Evolutionary conservation across 2,797 vertebrate genomes (phyloP).

Genomic region (Anniella stebbinsi): DNA sequence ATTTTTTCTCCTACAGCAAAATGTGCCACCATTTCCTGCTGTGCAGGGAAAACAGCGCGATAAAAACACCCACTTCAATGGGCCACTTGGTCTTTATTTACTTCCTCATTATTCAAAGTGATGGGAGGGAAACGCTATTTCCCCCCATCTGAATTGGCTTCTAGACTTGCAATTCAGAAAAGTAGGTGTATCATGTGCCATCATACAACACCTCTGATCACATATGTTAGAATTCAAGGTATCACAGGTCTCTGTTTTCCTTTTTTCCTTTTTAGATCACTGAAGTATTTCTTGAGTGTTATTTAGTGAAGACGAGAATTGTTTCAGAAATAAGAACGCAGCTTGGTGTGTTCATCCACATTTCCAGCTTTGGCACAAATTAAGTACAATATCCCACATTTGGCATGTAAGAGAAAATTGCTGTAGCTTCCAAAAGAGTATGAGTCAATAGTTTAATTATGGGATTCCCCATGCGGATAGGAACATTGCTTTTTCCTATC

Average conservation of each 20-base stretch:
- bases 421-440: conserved; percentile 32
- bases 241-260: not conserved
- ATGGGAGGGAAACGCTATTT: no score
- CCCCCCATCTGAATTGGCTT: no score
- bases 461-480: not conserved
- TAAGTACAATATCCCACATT: conserved; percentile 36
- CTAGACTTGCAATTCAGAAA: not conserved
- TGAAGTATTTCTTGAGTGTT: not conserved
- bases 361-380: conserved; percentile 17
- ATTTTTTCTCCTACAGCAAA: no score
- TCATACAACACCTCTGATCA: not conserved
- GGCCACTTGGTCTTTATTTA: no score
- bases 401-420: not conserved
- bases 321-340: conserved; percentile 29
- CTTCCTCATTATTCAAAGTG: no score
- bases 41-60: no score
- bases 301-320: not conserved
- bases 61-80: no score
- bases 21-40: no score
- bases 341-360: conserved; percentile 21
- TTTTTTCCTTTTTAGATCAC: not conserved
- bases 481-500: not conserved
- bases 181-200: not conserved
- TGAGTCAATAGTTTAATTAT: not conserved
- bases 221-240: not conserved